A percentile compares a stretch with the other conserved stretches of the same genome.
Conservation (phyloP, 2,797 vertebrate genomes). For the Amniataba percoides region DNA sequence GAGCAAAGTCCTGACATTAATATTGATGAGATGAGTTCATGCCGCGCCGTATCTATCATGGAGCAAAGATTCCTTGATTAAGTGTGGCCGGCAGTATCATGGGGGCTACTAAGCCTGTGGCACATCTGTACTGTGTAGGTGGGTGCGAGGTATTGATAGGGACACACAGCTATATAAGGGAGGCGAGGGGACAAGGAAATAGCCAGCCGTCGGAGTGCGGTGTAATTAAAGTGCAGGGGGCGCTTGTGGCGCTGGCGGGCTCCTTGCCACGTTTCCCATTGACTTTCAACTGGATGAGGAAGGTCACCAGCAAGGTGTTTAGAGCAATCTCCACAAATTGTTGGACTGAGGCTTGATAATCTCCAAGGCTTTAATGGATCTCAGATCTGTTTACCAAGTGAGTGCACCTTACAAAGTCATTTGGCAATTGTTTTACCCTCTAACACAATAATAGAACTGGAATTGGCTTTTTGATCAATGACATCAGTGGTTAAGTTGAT, state of each 20-base stretch:
- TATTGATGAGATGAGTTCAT: slow-evolving; percentile 75
- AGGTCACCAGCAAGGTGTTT: slow-evolving; percentile 84
- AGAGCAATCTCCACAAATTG: slow-evolving; percentile 85
- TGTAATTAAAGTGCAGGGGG: slow-evolving; percentile 80
- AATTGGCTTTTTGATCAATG: slow-evolving; percentile 89
- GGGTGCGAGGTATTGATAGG: slow-evolving; percentile 69
- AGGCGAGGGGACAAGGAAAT: slow-evolving; percentile 42
- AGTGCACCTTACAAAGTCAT: slow-evolving; percentile 86
- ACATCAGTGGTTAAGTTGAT: slow-evolving; percentile 86
- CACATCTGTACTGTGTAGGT: slow-evolving; percentile 68
- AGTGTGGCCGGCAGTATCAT: slow-evolving; percentile 50
- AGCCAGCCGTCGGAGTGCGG: slow-evolving; percentile 48
- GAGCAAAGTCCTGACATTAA: slow-evolving; percentile 64
- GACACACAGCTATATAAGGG: slow-evolving; percentile 61
- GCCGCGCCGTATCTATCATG: slow-evolving; percentile 64
- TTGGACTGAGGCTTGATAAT: slow-evolving; percentile 86
- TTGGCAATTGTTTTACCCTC: slow-evolving; percentile 85
- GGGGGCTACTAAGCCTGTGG: slow-evolving; percentile 59
- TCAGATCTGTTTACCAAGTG: slow-evolving; percentile 87
- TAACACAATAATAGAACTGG: slow-evolving; percentile 85
- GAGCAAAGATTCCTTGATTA: slow-evolving; percentile 69
- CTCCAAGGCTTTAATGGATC: slow-evolving; percentile 84
- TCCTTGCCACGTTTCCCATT: slow-evolving; percentile 79
- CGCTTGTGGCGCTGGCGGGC: slow-evolving; percentile 63
- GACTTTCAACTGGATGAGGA: slow-evolving; percentile 79